A percentile compares a stretch with the other conserved stretches of the same genome.
phyloP scores from a whole-genome alignment of 2,888 invertebrate genomes.

The Phymatocera aterrima region DNA sequence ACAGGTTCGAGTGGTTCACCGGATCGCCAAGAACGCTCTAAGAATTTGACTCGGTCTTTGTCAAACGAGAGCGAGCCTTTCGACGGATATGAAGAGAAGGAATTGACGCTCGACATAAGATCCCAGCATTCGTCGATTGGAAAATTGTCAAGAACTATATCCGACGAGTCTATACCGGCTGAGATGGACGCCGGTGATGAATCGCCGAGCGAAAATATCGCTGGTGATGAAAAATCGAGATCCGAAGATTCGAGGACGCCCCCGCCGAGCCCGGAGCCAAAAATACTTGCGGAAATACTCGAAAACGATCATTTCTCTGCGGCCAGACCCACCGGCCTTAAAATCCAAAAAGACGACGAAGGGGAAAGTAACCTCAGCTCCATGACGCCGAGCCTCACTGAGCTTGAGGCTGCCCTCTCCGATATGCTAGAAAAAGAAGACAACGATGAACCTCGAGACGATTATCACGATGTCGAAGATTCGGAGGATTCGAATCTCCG shows the following conservation, averaged over 20 bases:
- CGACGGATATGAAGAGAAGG: slow-evolving; percentile 65
- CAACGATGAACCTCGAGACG: slow-evolving; percentile 37
- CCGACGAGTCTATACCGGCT: slow-evolving; percentile 70
- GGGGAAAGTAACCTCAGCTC: slow-evolving; percentile 67
- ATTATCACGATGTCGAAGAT: slow-evolving; percentile 4
- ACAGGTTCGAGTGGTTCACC: slow-evolving; percentile 9
- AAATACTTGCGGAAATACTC: slow-evolving; percentile 59
- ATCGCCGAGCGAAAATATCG: slow-evolving; percentile 55
- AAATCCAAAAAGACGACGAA: slow-evolving; percentile 62
- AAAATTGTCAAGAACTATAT: slow-evolving; percentile 63
- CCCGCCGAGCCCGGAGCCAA: slow-evolving; percentile 66
- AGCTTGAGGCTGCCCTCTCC: slow-evolving; percentile 70
- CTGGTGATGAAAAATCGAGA: slow-evolving; percentile 43
- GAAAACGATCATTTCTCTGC: slow-evolving; percentile 59
- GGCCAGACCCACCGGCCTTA: slow-evolving; percentile 56
- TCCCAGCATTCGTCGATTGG: slow-evolving; percentile 43
- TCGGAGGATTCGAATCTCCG: slow-evolving; percentile 9
- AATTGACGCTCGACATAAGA: slow-evolving; percentile 55
- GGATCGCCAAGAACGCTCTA: slow-evolving; percentile 40
- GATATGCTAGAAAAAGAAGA: slow-evolving; percentile 70
- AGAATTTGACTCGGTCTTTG: slow-evolving; percentile 60
- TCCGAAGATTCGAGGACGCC: slow-evolving; percentile 61
- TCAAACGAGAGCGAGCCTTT: slow-evolving; percentile 67
- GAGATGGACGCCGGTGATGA: slow-evolving; percentile 65
- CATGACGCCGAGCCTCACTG: slow-evolving; percentile 71